A percentile compares a stretch with the other conserved stretches of the same genome.
Conservation (phyloP, 2,888 invertebrate genomes). For the Drosophila bunnanda region DNA sequence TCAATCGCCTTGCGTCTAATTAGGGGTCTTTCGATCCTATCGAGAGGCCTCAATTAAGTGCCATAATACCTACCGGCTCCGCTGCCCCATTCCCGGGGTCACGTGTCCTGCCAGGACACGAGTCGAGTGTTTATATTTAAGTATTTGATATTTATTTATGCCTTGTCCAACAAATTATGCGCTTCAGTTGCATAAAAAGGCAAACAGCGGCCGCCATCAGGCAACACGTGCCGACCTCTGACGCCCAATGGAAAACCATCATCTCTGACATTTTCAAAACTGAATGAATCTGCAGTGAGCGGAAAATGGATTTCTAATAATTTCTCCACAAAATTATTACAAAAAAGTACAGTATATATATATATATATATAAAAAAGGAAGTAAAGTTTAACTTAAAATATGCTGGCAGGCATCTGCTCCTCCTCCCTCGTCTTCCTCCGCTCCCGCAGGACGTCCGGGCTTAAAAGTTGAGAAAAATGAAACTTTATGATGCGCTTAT, state of each 20-base stretch:
- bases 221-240: slow-evolving; percentile 65
- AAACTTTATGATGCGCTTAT: slow-evolving; percentile 77
- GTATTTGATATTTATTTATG: slow-evolving; percentile 75
- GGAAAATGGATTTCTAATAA: slow-evolving; percentile 84
- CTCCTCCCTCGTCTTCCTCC: slow-evolving; percentile 54
- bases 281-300: slow-evolving; percentile 83
- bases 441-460: slow-evolving; percentile 83
- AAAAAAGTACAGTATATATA: slow-evolving; percentile 18
- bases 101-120: slow-evolving; percentile 64
- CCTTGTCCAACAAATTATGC: slow-evolving; percentile 79
- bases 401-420: slow-evolving; percentile 51
- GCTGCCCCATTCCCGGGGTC: slow-evolving; percentile 23
- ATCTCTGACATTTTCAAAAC: slow-evolving; percentile 78
- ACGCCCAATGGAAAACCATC: slow-evolving; percentile 7
- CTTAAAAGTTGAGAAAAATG: slow-evolving; percentile 83
- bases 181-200: slow-evolving; percentile 72
- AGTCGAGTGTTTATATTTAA: slow-evolving; percentile 43
- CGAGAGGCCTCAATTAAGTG: slow-evolving; percentile 54
- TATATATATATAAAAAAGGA: slow-evolving; percentile 23
- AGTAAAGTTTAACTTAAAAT: slow-evolving; percentile 55
- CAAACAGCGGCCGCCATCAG: slow-evolving; percentile 35
- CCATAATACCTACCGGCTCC: slow-evolving; percentile 28
- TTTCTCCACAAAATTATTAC: slow-evolving; percentile 52
- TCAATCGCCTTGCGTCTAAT: slow-evolving; percentile 60
- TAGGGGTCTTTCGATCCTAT: slow-evolving; percentile 27